Evolutionary conservation across 1,140 invertebrate species (phyloP), one percentile per base, ranked within the genome.

Genomic region (Drosophila arizonae): DNA sequence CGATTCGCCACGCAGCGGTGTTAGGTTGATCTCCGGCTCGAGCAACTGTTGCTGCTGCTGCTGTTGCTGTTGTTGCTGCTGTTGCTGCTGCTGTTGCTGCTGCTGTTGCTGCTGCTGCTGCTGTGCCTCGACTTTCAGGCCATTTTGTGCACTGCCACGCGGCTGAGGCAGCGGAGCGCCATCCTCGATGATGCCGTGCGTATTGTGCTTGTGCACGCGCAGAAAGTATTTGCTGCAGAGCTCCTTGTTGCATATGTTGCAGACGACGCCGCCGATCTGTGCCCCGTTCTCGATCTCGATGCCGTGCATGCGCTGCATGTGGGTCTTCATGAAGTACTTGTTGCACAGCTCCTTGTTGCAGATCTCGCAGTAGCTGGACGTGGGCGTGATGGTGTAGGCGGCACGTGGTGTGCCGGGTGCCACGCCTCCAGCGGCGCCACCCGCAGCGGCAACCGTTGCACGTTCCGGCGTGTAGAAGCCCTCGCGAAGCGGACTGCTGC

Each of bases 321-420:
- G 99, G 0, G 98, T 99, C 91, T 99, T 98, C 95, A 99, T 98
- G 91, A 99, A 99, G 90, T 99, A 99, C 92, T 99, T 99, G 93
- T 99, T 99, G 93, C 99, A 99, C 36, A 99, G 92, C 92, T 99
- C 98, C 93, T 99, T 99, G 92, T 99, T 99, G 92, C 99, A 99
- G 67, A 99, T 98, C 91, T 99, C 98, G 92, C 99, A 99, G 88
- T 98, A 99, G 85, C 98, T 98, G 51, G 95, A 96, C 0, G 95
- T 95, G 0, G 93, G 95, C 11, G 95, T 94, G 51, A 95, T 92
- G n/a, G 90, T 92, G 41, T 92, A 92, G 0, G 51, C 92, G 84
- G 30, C 91, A 4, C 68, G 70, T 17, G 46, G 92, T 79, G 26
- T 87, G 1, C 61, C 61, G 0, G 24, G n/a, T 3, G 45, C 45